Base-by-base conservation (phyloP, 2,797 vertebrate species). In the Pangasius mekongensis region DNA sequence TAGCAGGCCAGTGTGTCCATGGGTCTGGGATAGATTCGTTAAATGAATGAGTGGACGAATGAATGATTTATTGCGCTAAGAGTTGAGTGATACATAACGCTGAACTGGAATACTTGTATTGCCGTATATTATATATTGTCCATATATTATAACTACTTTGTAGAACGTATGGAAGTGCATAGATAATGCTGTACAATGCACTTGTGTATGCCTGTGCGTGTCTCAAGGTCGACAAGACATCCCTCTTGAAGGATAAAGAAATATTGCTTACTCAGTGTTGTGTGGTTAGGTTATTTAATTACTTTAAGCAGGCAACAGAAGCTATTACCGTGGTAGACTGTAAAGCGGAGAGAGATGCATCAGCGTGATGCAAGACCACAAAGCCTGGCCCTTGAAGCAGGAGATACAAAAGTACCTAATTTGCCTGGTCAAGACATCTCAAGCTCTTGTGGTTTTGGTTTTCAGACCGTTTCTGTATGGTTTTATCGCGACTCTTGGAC, bases 341-440 rank as follows among this genome's bases (percentile, higher is more conserved):
- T 83, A 74, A 80, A 88, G 82, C 18, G 22, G 22, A 60, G 58
- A 49, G 36, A 89, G 60, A 60, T 2, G 74, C 52, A 84, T 54
- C 39, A 1, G 67, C 62, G 86, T 73, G 92, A 94, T 93, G 94
- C 93, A 93, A 94, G 92, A 93, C 93, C 94, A 93, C 92, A 92
- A 91, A 88, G 74, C n/a, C 92, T 94, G 92, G 92, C 94, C 93
- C 93, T 92, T 22, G 60, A 89, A 92, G 92, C 90, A 86, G 90
- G 91, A 92, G 94, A 91, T 90, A 93, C 85, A 91, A 82, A 90
- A 93, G 93, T 91, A 93, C 93, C 94, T 95, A 93, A 95, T 95
- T 94, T 94, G 83, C 91, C 84, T 85, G 78, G 88, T 92, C 89
- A 93, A 91, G 93, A 91, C 93, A 92, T 90, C 89, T 85, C 33